Evolutionary conservation across 2,797 vertebrate species (phyloP).

Genomic region (Galagoides demidoff): DNA sequence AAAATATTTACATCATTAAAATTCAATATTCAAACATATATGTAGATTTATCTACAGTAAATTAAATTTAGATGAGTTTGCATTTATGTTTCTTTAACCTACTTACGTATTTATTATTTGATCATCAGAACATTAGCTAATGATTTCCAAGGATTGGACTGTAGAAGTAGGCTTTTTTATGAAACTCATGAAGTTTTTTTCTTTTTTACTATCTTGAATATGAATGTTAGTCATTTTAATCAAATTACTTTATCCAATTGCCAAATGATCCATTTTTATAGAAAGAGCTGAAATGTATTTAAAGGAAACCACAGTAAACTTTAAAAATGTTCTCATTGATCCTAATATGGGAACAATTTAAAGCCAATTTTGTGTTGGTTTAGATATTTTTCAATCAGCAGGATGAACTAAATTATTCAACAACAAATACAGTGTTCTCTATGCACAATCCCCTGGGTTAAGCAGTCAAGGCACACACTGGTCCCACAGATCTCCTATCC

Average conservation of each 20-base stretch:
- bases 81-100: slow-evolving; percentile 68
- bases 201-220: slow-evolving; percentile 48
- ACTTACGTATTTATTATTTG: slow-evolving; percentile 60
- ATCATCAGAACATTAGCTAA: slow-evolving; percentile 65
- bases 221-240: slow-evolving; percentile 68
- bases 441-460: slow-evolving; percentile 15
- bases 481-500: slow-evolving; percentile 38
- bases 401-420: slow-evolving; percentile 72
- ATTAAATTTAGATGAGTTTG: slow-evolving; percentile 72
- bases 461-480: slow-evolving; percentile 43
- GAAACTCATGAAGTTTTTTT: slow-evolving; percentile 43
- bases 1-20: slow-evolving; percentile 74
- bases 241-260: slow-evolving; percentile 51
- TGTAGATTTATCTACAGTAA: slow-evolving; percentile 63
- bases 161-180: slow-evolving; percentile 1
- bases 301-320: slow-evolving; percentile 65
- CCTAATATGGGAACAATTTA: slow-evolving; percentile 69
- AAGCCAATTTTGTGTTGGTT: slow-evolving; percentile 52
- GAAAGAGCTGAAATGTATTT: slow-evolving; percentile 66
- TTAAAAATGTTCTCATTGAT: slow-evolving; percentile 62
- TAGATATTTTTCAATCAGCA: slow-evolving; percentile 69
- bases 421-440: slow-evolving; percentile 49
- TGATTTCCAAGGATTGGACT: slow-evolving; percentile 47
- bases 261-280: slow-evolving; percentile 62
- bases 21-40: slow-evolving; percentile 67